Conservation (phyloP, 2,113 vertebrate genomes). For the Heterotis niloticus region DNA sequence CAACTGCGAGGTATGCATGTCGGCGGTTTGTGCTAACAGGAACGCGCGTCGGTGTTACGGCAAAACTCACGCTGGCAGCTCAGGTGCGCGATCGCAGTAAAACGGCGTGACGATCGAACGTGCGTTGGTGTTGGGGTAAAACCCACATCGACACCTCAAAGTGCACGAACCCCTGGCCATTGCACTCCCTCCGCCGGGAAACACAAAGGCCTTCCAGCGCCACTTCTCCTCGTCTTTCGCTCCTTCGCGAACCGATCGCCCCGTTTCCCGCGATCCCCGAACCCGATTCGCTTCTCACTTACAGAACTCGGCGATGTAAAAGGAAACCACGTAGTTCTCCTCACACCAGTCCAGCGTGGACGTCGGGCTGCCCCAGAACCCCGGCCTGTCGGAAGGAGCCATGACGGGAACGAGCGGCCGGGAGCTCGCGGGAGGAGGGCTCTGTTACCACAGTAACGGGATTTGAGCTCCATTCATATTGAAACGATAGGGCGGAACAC, state of each 20-base stretch:
- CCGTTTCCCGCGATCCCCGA: background rate
- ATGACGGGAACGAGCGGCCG: conserved; percentile 60
- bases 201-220: background rate
- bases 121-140: background rate
- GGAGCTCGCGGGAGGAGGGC: conserved; percentile 35
- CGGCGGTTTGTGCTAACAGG: too few species aligned
- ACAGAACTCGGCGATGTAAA: conserved; percentile 93
- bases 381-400: conserved; percentile 83
- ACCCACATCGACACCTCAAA: background rate
- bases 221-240: background rate
- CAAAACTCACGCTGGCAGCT: too few species aligned
- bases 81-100: too few species aligned
- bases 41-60: too few species aligned
- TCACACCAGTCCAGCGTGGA: conserved; percentile 97
- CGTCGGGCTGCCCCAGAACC: conserved; percentile 87
- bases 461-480: background rate
- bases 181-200: background rate
- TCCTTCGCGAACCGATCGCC: background rate
- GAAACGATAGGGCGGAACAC: background rate
- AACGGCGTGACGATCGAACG: background rate
- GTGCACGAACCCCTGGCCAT: background rate
- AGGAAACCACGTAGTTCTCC: conserved; percentile 88
- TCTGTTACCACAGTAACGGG: conserved; percentile 47
- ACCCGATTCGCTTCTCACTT: conserved; percentile 57
- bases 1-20: too few species aligned